phyloP scores from a whole-genome alignment of 2,113 vertebrate genomes.

The Lampris incognitus region DNA sequence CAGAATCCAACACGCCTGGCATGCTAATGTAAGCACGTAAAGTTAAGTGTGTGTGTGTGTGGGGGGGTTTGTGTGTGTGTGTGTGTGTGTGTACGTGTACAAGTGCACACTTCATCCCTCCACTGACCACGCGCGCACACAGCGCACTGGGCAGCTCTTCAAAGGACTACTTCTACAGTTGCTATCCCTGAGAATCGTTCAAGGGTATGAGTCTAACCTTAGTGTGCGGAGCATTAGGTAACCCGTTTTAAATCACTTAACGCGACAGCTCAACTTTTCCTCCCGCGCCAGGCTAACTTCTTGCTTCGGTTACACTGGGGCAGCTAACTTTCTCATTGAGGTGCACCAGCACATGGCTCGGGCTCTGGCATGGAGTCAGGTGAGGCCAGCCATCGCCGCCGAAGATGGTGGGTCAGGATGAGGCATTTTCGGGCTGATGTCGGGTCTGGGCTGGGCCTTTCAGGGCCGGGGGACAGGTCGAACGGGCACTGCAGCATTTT shows the following conservation, averaged over 20 bases:
- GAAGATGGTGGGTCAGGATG: no score
- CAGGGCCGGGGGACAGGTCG: no score
- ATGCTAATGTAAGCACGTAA: constrained; percentile 76
- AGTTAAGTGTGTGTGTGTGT: constrained; percentile 46
- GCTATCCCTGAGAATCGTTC: constrained; percentile 6
- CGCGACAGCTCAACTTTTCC: not conserved
- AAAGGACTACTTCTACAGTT: constrained; percentile 39
- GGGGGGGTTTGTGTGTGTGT: constrained; percentile 60
- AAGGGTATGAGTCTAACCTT: constrained; percentile 1
- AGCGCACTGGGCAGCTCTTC: constrained; percentile 7
- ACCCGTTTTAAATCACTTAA: no score
- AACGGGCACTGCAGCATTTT: no score
- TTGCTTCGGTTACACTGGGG: no score
- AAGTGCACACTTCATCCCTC: constrained; percentile 40
- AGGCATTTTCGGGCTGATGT: no score
- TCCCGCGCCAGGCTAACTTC: not conserved
- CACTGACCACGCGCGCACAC: constrained; percentile 28
- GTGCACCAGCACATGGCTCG: no score
- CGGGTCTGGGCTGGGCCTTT: no score
- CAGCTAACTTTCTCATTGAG: no score
- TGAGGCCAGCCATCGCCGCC: no score
- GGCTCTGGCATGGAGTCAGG: no score
- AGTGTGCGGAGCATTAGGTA: not conserved
- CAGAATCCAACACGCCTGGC: constrained; percentile 67
- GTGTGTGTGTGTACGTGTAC: constrained; percentile 35